Conservation (phyloP, 2,797 vertebrate species). For the Platyrinchus mystaceus region DNA sequence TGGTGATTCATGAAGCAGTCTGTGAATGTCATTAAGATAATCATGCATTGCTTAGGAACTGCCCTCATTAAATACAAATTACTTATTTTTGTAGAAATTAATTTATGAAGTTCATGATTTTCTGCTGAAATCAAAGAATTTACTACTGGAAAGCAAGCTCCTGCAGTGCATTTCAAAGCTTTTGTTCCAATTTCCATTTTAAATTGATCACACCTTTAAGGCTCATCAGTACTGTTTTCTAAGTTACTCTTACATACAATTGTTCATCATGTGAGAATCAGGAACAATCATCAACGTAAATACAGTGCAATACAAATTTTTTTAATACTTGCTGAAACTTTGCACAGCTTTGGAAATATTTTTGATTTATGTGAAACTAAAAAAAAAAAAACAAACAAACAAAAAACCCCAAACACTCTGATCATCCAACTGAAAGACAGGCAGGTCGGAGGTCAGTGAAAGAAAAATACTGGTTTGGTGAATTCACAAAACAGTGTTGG, state of each 20-base stretch:
- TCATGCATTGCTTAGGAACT: not conserved
- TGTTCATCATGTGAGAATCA: not conserved
- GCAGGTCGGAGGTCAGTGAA: not conserved
- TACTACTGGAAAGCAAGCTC: not conserved
- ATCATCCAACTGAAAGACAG: not conserved
- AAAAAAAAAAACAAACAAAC: not conserved
- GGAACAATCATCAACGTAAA: not conserved
- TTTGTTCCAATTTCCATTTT: not conserved
- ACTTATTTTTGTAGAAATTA: not conserved
- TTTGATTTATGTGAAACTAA: not conserved
- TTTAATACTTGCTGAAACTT: not conserved
- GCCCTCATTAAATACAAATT: not conserved
- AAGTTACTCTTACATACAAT: not conserved
- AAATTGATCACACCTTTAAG: not conserved
- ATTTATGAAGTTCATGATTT: not conserved
- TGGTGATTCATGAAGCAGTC: not conserved
- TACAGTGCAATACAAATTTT: accelerated
- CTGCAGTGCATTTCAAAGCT: not conserved
- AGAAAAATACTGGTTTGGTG: not conserved
- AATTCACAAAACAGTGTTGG: not conserved
- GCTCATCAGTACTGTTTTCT: not conserved
- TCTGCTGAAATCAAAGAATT: not conserved
- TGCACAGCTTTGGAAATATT: not conserved
- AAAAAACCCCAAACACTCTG: accelerated
- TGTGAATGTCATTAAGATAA: not conserved